These are phyloP conservation scores for Scelioninae gen. 2 DNA, from an alignment of 2,888 invertebrate genomes.

Conservation along the genomic window DNA sequence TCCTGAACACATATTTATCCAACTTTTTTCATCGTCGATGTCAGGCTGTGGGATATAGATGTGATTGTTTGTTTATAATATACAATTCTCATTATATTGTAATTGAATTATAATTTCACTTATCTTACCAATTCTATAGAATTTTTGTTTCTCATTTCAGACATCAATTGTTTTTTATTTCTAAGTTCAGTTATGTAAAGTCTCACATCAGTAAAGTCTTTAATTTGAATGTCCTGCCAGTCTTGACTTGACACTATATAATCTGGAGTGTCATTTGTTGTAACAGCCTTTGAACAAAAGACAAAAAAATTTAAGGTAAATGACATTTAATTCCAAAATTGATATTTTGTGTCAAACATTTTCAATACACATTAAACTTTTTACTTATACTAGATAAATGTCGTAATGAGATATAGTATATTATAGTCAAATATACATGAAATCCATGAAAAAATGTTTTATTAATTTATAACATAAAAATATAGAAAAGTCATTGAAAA, in stretches of 20 bases:
- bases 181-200: conserved; percentile 75
- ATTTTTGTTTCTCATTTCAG: conserved; percentile 47
- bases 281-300: conserved; percentile 74
- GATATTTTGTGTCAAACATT: not conserved
- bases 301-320: no score
- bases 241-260: conserved; percentile 76
- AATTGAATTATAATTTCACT: not conserved
- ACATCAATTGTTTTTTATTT: conserved; percentile 62
- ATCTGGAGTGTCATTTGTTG: conserved; percentile 75
- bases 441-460: no score
- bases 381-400: no score
- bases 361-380: no score
- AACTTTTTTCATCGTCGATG: conserved; percentile 73
- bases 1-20: conserved; percentile 76
- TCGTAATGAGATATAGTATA: no score
- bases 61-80: not conserved
- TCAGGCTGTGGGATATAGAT: conserved; percentile 70
- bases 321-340: no score
- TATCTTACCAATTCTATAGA: conserved; percentile 62
- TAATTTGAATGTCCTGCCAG: conserved; percentile 83
- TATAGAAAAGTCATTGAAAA: no score
- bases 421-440: not conserved
- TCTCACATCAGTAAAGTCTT: conserved; percentile 81
- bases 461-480: no score
- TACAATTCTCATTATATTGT: no score